Evolutionary conservation across 2,113 vertebrate genomes (phyloP).

Genomic region (Leptocoma aspasia): DNA sequence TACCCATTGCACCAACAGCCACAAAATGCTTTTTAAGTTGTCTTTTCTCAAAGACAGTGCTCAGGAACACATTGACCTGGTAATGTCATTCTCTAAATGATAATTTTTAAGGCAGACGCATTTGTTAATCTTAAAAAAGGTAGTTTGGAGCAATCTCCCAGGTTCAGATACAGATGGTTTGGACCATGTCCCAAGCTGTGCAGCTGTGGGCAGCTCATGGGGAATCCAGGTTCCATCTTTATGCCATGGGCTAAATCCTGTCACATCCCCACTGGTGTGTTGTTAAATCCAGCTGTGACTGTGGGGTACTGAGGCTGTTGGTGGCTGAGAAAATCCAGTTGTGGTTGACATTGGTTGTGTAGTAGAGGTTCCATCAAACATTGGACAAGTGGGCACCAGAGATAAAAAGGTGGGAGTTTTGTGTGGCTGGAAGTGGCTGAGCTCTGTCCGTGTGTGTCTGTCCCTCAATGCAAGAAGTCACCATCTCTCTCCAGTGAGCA

Average conservation of each 20-base stretch:
- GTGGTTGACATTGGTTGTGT: neutral
- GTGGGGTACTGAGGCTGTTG: neutral
- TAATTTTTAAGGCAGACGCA: neutral
- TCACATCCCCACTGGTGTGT: neutral
- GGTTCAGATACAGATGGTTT: neutral
- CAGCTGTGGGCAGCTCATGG: neutral
- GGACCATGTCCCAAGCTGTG: neutral
- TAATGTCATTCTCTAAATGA: neutral
- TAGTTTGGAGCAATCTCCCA: neutral
- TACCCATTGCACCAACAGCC: neutral
- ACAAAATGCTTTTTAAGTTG: neutral
- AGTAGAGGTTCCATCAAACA: neutral
- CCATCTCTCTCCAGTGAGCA: neutral
- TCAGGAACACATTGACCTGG: slow-evolving; percentile 24
- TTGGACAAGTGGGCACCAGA: neutral
- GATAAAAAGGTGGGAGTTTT: neutral
- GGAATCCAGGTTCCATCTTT: neutral
- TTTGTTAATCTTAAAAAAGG: neutral
- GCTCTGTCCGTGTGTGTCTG: neutral
- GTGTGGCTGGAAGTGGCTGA: neutral
- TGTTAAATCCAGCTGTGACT: neutral
- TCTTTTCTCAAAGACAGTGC: neutral
- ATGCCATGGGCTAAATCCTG: neutral
- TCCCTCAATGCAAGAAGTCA: neutral
- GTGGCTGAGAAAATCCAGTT: neutral